These are phyloP conservation scores for Drosophila fuyamai DNA, from an alignment of 1,140 invertebrate genomes.

Conservation along the genomic window DNA sequence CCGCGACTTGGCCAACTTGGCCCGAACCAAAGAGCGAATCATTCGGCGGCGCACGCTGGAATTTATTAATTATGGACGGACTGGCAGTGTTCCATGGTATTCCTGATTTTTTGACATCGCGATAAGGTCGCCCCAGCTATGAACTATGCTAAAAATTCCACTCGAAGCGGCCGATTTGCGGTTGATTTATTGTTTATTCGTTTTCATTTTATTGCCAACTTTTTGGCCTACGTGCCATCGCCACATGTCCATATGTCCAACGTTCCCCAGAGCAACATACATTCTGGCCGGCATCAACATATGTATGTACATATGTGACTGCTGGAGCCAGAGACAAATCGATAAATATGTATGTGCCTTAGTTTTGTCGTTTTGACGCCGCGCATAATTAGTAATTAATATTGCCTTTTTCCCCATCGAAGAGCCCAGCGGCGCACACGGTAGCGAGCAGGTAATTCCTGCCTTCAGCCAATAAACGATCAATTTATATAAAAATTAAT, in stretches of 20 bases:
- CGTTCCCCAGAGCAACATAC: neutral
- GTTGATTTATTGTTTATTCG: slow-evolving; percentile 77
- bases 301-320: slow-evolving; percentile 6
- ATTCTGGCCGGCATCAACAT: slow-evolving; percentile 13
- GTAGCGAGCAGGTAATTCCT: slow-evolving; percentile 55
- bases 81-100: slow-evolving; percentile 26
- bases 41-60: slow-evolving; percentile 74
- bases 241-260: slow-evolving; percentile 2
- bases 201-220: slow-evolving; percentile 66
- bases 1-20: neutral
- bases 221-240: slow-evolving; percentile 65
- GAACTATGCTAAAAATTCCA: slow-evolving; percentile 74
- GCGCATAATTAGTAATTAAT: slow-evolving; percentile 76
- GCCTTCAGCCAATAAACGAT: slow-evolving; percentile 38
- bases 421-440: slow-evolving; percentile 42
- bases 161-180: slow-evolving; percentile 61
- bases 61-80: slow-evolving; percentile 77
- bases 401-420: slow-evolving; percentile 22
- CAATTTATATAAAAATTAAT: slow-evolving; percentile 71
- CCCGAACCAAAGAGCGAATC: slow-evolving; percentile 36
- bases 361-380: slow-evolving; percentile 74
- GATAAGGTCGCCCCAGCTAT: slow-evolving; percentile 3
- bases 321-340: slow-evolving; percentile 36
- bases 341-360: slow-evolving; percentile 75
- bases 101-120: slow-evolving; percentile 25